Base-by-base conservation (phyloP, 2,888 invertebrate species). In the Nysson spinosus region DNA sequence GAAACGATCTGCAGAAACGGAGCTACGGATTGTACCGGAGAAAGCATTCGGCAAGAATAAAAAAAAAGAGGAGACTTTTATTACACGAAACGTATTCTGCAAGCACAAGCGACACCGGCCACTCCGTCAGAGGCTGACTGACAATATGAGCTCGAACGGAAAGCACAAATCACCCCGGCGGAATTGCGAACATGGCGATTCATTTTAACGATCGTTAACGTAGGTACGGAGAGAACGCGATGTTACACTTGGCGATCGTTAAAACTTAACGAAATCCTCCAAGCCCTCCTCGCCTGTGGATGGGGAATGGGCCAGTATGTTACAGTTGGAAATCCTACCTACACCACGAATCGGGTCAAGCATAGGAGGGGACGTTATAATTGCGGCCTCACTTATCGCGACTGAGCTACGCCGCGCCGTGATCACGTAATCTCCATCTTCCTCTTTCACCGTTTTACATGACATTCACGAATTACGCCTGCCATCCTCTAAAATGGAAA, bases 181-280 rank as follows among this genome's bases (percentile, higher is more conserved):
- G 61, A 61, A 64, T 58, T 56, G 43, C 50, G 51, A 43, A 11
- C 51, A 40, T 44, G 54, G 40, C 74, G 75, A 74, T 74, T 64
- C 71, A 24, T 70, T 70, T 67, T 64, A 71, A 71, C 64, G 71
- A 65, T 52, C 68, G 68, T 64, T 71, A 61, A 63, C 70, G 47
- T 42, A 40, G 51, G 70, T 63, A 68, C 44, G 62, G 71, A 60
- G n/a, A n/a, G 71, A 65, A 58, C 56, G 71, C 68, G 64, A 75
- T 75, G 75, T 71, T 74, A 68, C 75, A 71, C 75, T 71, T 60
- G 71, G 57, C 71, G 71, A 71, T 74, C 74, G 74, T 74, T 75
- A 75, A 75, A 71, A 71, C 71, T 75, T 75, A 71, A 74, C 74
- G 68, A 75, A 74, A 75, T 67, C 68, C 67, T 37, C 43, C 40